Evolutionary conservation across 2,113 vertebrate genomes (phyloP).

Genomic region (Corythoichthys haematopterus): DNA sequence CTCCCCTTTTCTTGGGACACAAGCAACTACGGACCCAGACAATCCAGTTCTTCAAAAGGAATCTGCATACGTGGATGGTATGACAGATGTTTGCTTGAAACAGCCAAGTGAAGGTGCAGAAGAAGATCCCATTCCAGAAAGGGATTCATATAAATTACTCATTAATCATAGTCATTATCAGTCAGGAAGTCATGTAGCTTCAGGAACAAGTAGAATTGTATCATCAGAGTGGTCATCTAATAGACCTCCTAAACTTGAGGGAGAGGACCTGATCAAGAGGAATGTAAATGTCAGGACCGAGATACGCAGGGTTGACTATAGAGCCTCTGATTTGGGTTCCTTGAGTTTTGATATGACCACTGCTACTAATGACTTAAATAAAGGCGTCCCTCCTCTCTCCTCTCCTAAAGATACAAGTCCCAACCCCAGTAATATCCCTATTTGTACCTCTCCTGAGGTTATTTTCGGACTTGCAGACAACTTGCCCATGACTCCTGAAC

Average conservation of each 20-base stretch:
- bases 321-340: conserved; percentile 31
- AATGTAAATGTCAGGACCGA: conserved; percentile 56
- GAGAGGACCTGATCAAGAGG: conserved; percentile 52
- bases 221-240: conserved; percentile 49
- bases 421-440: conserved; percentile 74
- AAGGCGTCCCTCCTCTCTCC: conserved; percentile 70
- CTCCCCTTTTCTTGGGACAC: background rate
- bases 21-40: conserved; percentile 11
- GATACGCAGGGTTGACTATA: conserved; percentile 21
- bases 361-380: conserved; percentile 77
- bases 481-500: conserved; percentile 58
- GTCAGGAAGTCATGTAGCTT: conserved; percentile 36
- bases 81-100: conserved; percentile 18
- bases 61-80: conserved; percentile 9
- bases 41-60: conserved; percentile 13
- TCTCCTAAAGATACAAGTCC: conserved; percentile 67
- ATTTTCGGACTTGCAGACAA: conserved; percentile 68
- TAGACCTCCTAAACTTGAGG: conserved; percentile 28
- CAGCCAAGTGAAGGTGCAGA: conserved; percentile 20
- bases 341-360: conserved; percentile 46
- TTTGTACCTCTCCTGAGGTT: conserved; percentile 64
- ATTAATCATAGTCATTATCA: conserved; percentile 54
- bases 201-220: conserved; percentile 42
- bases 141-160: conserved; percentile 62
- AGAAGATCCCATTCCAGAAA: conserved; percentile 35